Conservation (phyloP, 1,140 invertebrate species). For the Lordiphosa clarofinis region DNA sequence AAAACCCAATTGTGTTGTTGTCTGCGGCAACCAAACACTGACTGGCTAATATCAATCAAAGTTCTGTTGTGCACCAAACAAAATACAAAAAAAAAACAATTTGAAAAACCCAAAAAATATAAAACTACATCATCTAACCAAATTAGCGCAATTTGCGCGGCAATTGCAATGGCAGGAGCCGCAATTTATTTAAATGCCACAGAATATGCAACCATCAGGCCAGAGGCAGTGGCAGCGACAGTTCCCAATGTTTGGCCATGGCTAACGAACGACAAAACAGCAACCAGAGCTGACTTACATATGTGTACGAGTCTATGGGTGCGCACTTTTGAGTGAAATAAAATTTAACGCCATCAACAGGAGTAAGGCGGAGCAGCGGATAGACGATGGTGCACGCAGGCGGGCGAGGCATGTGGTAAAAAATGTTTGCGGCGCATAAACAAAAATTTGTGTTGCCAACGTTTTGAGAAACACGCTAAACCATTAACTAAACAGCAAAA, state of each 20-base stretch:
- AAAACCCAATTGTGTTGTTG: constrained; percentile 16
- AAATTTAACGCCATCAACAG: constrained; percentile 70
- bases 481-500: constrained; percentile 71
- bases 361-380: constrained; percentile 6
- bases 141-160: constrained; percentile 70
- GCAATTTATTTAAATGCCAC: constrained; percentile 63
- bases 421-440: constrained; percentile 73
- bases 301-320: constrained; percentile 28
- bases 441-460: constrained; percentile 64
- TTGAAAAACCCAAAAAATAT: background rate
- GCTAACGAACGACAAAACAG: constrained; percentile 15
- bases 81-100: constrained; percentile 1
- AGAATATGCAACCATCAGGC: constrained; percentile 52
- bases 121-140: constrained; percentile 50
- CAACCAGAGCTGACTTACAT: constrained; percentile 43
- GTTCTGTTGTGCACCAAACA: constrained; percentile 12
- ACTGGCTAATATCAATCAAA: constrained; percentile 60
- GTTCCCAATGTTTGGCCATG: constrained; percentile 10
- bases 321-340: constrained; percentile 61
- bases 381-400: background rate
- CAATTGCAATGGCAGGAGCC: constrained; percentile 49
- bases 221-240: constrained; percentile 32
- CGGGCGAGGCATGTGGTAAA: background rate
- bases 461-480: constrained; percentile 62
- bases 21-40: constrained; percentile 23